Evolutionary conservation across 2,888 invertebrate species (phyloP).

Genomic region (Euspilapteryx auroguttella): DNA sequence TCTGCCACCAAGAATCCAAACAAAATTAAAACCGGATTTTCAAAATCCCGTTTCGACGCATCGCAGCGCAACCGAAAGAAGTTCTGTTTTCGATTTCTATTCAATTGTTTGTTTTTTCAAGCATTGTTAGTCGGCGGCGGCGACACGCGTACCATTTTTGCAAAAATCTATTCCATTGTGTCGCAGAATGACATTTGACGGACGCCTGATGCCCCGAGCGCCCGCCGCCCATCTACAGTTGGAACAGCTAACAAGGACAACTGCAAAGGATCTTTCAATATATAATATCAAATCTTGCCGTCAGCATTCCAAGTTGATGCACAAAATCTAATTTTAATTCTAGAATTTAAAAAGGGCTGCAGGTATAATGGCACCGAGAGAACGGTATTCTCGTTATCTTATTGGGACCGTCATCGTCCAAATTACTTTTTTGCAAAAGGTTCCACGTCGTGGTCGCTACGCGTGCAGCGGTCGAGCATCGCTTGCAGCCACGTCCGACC

Average conservation of each 20-base stretch:
- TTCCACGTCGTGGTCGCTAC: no score
- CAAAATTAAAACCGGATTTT: slow-evolving; percentile 53
- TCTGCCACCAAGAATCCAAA: slow-evolving; percentile 29
- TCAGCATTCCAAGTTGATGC: neutral
- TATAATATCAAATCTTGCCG: no score
- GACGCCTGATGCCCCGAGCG: slow-evolving; percentile 14
- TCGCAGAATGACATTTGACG: slow-evolving; percentile 49
- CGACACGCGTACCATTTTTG: slow-evolving; percentile 55
- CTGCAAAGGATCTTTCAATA: no score
- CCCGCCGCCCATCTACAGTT: no score
- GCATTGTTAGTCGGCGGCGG: slow-evolving; percentile 44
- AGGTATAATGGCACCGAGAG: slow-evolving; percentile 18
- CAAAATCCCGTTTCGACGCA: slow-evolving; percentile 55
- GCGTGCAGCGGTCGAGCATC: slow-evolving; percentile 28
- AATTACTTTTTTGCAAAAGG: slow-evolving; percentile 57
- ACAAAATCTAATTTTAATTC: slow-evolving; percentile 12
- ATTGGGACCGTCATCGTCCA: slow-evolving; percentile 39
- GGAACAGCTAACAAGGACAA: no score
- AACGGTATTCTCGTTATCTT: slow-evolving; percentile 57
- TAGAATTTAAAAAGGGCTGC: slow-evolving; percentile 11
- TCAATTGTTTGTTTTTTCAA: slow-evolving; percentile 54
- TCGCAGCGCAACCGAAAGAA: slow-evolving; percentile 47
- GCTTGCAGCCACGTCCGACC: slow-evolving; percentile 30
- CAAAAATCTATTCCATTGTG: slow-evolving; percentile 50
- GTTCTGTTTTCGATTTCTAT: slow-evolving; percentile 58